Conservation (phyloP, 2,888 invertebrate genomes). For the Platerodrilus igneus region DNA sequence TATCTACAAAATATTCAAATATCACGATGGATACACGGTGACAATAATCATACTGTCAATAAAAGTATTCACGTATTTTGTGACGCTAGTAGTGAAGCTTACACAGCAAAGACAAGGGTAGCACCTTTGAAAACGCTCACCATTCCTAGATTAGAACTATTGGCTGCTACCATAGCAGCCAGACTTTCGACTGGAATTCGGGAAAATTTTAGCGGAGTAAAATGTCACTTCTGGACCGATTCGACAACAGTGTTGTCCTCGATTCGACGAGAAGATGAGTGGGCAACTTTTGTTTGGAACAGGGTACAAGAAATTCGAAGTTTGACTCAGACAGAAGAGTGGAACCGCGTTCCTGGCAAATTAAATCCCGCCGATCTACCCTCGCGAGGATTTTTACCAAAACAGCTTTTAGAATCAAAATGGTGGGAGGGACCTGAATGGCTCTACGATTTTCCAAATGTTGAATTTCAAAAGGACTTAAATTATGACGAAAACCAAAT, state of each 20-base stretch:
- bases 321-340: slow-evolving; percentile 20
- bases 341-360: slow-evolving; percentile 34
- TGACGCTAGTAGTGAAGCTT: too few relatives aligned
- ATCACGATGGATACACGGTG: slow-evolving; percentile 1
- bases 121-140: not conserved
- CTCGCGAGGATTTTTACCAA: slow-evolving; percentile 31
- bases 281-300: slow-evolving; percentile 32
- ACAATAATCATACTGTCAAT: not conserved
- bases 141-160: slow-evolving; percentile 11
- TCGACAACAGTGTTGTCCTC: slow-evolving; percentile 30
- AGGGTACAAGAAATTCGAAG: slow-evolving; percentile 31
- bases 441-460: slow-evolving; percentile 24
- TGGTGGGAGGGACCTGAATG: slow-evolving; percentile 38
- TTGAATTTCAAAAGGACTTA: too few relatives aligned
- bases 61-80: slow-evolving; percentile 6
- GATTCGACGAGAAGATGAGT: slow-evolving; percentile 27
- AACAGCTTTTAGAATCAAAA: slow-evolving; percentile 26
- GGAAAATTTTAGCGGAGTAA: not conserved
- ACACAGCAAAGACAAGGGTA: slow-evolving; percentile 9
- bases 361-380: slow-evolving; percentile 36
- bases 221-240: slow-evolving; percentile 26
- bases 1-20: not conserved
- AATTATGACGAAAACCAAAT: too few relatives aligned
- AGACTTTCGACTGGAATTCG: slow-evolving; percentile 2
- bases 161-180: slow-evolving; percentile 8